Conservation (phyloP, 2,797 vertebrate species). For the Scolopax bukidnonensis region DNA sequence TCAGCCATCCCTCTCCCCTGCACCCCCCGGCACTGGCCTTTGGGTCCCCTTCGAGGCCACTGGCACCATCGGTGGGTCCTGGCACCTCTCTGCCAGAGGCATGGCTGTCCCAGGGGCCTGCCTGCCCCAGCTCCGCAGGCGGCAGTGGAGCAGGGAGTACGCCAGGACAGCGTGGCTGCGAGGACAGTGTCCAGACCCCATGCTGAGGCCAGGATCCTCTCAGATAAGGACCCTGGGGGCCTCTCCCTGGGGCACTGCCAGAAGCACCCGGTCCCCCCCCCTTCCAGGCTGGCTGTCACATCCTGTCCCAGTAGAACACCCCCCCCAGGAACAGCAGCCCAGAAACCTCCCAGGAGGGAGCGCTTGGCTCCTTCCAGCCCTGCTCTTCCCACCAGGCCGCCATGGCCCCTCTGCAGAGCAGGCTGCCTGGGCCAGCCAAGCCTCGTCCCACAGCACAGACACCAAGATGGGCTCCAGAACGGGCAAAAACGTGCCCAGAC, state of each 20-base stretch:
- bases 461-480: background rate
- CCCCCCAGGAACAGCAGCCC: background rate
- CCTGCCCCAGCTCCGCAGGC: rapidly evolving
- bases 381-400: rapidly evolving
- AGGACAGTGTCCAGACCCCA: conserved; percentile 17
- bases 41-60: background rate
- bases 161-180: background rate
- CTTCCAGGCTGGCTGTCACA: background rate
- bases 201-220: background rate
- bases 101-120: background rate
- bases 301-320: background rate
- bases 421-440: background rate
- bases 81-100: background rate
- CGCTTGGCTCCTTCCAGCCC: background rate
- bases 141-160: background rate
- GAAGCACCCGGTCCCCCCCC: background rate
- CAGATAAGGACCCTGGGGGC: conserved; percentile 20
- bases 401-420: rapidly evolving
- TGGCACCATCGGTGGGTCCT: background rate
- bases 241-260: conserved; percentile 11
- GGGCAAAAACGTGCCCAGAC: background rate
- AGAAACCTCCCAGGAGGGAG: background rate
- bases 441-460: rapidly evolving
- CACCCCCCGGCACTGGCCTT: background rate
- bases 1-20: background rate